Evolutionary conservation across 2,797 vertebrate genomes (phyloP).

Genomic region (Trichosurus vulpecula): DNA sequence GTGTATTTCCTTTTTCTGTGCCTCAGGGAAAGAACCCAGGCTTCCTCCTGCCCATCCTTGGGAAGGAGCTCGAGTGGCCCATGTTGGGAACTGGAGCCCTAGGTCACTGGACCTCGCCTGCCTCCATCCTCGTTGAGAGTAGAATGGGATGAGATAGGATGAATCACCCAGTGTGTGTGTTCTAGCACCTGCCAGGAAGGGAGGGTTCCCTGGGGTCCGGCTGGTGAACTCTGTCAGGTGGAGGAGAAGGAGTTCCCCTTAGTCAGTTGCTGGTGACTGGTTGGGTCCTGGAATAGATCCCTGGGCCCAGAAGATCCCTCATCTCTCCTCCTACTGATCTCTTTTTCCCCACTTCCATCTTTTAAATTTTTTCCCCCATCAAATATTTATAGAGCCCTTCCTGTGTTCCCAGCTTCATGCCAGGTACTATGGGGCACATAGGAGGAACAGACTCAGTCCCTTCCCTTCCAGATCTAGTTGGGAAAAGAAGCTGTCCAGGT

Average conservation of each 20-base stretch:
- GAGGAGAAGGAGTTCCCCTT: neutral
- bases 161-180: conserved; percentile 24
- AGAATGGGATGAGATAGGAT: conserved; percentile 12
- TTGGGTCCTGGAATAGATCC: neutral
- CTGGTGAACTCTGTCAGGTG: neutral
- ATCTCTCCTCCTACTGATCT: neutral
- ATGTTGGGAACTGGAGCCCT: neutral
- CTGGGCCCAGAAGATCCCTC: neutral
- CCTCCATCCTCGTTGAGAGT: conserved; percentile 5
- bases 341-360: neutral
- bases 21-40: conserved; percentile 38
- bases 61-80: neutral
- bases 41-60: neutral
- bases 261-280: neutral
- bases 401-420: neutral
- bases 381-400: neutral
- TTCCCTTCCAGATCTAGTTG: neutral
- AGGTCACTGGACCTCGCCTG: neutral
- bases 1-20: conserved; percentile 58
- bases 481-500: neutral
- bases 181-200: conserved; percentile 51
- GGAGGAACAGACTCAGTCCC: neutral
- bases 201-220: neutral
- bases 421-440: neutral
- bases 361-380: neutral